Percentiles rank a stretch among this genome's conserved stretches.
Evolutionary conservation across 2,888 invertebrate genomes (phyloP).

Genomic region (Anoplius nigerrimus): DNA sequence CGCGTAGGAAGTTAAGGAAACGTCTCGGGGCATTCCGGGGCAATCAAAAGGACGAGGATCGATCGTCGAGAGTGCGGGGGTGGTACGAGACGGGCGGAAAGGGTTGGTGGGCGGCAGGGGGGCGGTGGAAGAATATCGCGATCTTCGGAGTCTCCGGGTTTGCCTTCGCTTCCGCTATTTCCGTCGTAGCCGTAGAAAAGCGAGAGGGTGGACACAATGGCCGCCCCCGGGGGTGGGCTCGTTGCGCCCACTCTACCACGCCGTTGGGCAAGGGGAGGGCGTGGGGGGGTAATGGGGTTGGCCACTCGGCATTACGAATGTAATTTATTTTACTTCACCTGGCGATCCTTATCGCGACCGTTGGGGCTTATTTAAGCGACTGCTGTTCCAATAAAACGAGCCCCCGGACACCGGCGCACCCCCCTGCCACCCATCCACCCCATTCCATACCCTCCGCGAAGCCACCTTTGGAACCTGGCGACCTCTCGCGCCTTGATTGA

Average conservation of each 20-base stretch:
- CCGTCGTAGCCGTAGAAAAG: constrained; percentile 21
- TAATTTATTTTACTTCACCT: constrained; percentile 62
- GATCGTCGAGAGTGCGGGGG: no score
- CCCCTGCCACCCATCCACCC: no score
- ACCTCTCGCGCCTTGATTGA: no score
- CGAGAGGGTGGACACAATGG: constrained; percentile 10
- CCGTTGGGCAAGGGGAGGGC: no score
- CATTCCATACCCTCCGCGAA: no score
- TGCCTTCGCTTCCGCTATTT: constrained; percentile 40
- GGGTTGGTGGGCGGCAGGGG: no score
- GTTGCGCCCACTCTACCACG: constrained; percentile 22
- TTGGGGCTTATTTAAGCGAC: constrained; percentile 55
- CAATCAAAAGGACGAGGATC: no score
- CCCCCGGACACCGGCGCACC: no score
- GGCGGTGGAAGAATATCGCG: constrained; percentile 42
- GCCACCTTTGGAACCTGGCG: no score
- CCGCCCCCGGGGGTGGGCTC: constrained; percentile 17
- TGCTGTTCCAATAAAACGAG: constrained; percentile 42
- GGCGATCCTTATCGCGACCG: constrained; percentile 55
- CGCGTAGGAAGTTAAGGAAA: no score
- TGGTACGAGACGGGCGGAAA: no score
- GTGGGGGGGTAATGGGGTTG: constrained; percentile 50
- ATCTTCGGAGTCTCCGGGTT: constrained; percentile 25
- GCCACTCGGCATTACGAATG: constrained; percentile 59
- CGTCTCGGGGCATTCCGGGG: no score